Evolutionary conservation across 2,113 vertebrate species (phyloP).

Genomic region (Cyanoramphus novaezelandiae): DNA sequence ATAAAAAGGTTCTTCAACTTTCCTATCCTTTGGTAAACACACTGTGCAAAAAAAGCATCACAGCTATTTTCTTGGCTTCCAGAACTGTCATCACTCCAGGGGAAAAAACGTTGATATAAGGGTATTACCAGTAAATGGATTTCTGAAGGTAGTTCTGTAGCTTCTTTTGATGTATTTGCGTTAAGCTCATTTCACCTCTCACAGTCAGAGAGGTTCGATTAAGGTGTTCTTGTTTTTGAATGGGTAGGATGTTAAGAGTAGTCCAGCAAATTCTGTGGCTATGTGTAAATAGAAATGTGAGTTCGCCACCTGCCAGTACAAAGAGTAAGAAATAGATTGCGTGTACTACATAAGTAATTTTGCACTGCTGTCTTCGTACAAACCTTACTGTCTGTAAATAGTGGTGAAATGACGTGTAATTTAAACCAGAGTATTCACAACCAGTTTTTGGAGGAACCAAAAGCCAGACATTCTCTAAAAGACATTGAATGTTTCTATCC

Average conservation of each 20-base stretch:
- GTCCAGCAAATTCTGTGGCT: neutral
- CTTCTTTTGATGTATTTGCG: neutral
- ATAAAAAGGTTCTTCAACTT: neutral
- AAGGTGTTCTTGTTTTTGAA: neutral
- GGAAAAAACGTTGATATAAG: neutral
- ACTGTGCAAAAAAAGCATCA: neutral
- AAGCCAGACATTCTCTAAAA: neutral
- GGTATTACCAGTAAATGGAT: neutral
- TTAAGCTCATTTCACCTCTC: neutral
- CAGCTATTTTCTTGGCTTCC: neutral
- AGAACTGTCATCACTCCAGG: neutral
- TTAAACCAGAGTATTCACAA: neutral
- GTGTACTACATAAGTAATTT: neutral
- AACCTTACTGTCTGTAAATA: neutral
- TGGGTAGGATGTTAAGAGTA: neutral
- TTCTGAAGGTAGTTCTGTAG: neutral
- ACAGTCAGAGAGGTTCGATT: rapidly evolving
- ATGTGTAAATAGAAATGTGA: neutral
- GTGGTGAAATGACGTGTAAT: neutral
- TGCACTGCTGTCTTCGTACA: neutral
- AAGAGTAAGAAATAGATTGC: neutral
- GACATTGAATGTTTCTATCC: neutral
- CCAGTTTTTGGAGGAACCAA: neutral
- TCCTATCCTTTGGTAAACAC: neutral
- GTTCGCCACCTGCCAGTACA: no score